Evolutionary conservation across 2,888 invertebrate species (phyloP).

Genomic region (Sericinus montela): DNA sequence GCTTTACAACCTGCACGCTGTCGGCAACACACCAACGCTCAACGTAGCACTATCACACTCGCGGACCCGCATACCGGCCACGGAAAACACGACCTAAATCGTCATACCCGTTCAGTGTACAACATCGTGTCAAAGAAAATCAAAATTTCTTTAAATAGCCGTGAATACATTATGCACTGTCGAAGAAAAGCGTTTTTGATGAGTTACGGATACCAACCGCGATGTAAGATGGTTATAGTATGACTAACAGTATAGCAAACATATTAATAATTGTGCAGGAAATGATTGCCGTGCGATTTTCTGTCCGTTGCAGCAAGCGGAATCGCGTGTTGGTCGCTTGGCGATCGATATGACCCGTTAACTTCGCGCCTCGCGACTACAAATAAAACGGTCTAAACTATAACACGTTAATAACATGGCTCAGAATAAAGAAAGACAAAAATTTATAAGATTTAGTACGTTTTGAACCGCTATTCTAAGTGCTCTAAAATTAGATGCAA

Average conservation of each 20-base stretch:
- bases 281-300: conserved; percentile 30
- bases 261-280: conserved; percentile 15
- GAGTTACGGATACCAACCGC: not conserved
- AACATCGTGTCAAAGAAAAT: not conserved
- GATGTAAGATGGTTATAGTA: not conserved
- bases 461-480: too few relatives aligned
- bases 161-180: not conserved
- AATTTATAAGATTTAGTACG: not conserved
- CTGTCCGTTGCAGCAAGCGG: conserved; percentile 54
- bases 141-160: conserved; percentile 1
- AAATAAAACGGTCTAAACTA: conserved; percentile 33
- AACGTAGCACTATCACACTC: not conserved
- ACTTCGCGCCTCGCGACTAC: conserved; percentile 57
- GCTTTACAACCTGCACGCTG: conserved; percentile 16
- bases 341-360: conserved; percentile 70
- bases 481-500: not conserved
- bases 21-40: conserved; percentile 10
- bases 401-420: conserved; percentile 19
- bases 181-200: not conserved
- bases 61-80: conserved; percentile 5
- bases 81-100: not conserved
- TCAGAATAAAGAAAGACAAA: not conserved
- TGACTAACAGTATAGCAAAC: not conserved
- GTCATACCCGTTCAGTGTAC: not conserved
- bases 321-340: conserved; percentile 64